Base-by-base conservation (phyloP, 2,113 vertebrate genomes). In the Amblyopsis rosae region DNA sequence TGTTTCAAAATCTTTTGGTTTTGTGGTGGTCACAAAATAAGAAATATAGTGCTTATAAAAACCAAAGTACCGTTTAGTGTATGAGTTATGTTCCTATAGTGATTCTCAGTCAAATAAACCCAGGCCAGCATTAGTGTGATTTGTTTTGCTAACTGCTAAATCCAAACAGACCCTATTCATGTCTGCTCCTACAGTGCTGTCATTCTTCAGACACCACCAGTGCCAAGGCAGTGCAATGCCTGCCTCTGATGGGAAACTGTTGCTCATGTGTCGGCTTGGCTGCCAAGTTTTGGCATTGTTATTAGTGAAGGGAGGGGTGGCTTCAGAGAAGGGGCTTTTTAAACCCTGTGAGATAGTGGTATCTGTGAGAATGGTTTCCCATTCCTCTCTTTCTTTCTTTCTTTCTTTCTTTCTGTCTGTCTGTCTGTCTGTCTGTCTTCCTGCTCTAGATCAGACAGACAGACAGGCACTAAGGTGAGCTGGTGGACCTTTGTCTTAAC, bases 251-350 rank as follows among this genome's bases (percentile, higher is more conserved):
- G 91, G 91, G 88, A 93, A 93, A 90, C 90, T 91, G 89, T 92
- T 92, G 85, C 90, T 91, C 86, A 81, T 86, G 74, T 75, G 80
- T 76, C 73, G 88, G 77, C 85, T 91, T 72, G 77, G 87, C 84
- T 93, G 93, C 92, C 93, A 94, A 92, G 90, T 90, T 92, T 91
- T 88, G 85, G 86, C 88, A 91, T 93, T 79, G 81, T 72, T 87
- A 88, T 86, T 83, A 19, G 63, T 49, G 67, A 56, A 50, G 15
- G 69, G 64, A 7, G 12, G 35, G 32, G 60, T 47, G 48, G 59
- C 57, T 81, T 69, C 79, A 87, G 84, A 88, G 81, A 82, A 80
- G 88, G 85, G 87, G 82, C 83, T 86, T 82, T 89, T 90, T 89
- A 84, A 88, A 87, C 86, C 88, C 89, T 89, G 87, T 90, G 89